Evolutionary conservation across 2,113 vertebrate species (phyloP).

Genomic region (Notothenia rossii): DNA sequence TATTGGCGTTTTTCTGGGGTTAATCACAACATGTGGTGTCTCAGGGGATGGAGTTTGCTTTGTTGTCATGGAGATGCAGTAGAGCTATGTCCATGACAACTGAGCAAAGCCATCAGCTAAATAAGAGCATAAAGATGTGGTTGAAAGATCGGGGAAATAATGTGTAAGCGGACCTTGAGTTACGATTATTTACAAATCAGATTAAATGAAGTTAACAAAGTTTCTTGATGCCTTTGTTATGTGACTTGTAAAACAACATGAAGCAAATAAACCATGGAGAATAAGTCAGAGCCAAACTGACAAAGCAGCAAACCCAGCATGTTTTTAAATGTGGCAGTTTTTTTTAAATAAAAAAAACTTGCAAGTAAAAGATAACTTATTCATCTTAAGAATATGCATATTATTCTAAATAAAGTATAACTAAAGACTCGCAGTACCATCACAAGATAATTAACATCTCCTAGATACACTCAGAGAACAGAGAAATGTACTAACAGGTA

Average conservation of each 20-base stretch:
- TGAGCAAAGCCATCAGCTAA: background rate
- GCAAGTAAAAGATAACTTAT: background rate
- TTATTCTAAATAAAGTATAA: slow-evolving; percentile 8
- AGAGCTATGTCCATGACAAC: background rate
- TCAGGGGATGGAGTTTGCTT: background rate
- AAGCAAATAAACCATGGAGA: slow-evolving; percentile 6
- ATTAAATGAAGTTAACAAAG: no score
- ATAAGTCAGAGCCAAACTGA: background rate
- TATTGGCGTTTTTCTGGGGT: background rate
- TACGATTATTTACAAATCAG: no score
- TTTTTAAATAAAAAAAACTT: slow-evolving; percentile 18
- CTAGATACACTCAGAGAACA: background rate
- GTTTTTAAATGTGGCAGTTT: slow-evolving; percentile 9
- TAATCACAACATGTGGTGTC: background rate
- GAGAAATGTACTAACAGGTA: background rate
- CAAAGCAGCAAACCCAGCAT: background rate
- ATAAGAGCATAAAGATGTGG: background rate
- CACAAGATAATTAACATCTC: background rate
- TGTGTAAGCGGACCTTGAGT: no score
- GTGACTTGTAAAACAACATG: background rate
- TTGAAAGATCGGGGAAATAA: background rate
- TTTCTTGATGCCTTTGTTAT: background rate
- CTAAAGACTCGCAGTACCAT: background rate
- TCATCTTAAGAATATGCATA: background rate
- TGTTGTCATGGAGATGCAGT: slow-evolving; percentile 9